Evolutionary conservation across 2,797 vertebrate genomes (phyloP), one percentile per base, ranked within the genome.

Genomic region (Sebastes trivittatus): DNA sequence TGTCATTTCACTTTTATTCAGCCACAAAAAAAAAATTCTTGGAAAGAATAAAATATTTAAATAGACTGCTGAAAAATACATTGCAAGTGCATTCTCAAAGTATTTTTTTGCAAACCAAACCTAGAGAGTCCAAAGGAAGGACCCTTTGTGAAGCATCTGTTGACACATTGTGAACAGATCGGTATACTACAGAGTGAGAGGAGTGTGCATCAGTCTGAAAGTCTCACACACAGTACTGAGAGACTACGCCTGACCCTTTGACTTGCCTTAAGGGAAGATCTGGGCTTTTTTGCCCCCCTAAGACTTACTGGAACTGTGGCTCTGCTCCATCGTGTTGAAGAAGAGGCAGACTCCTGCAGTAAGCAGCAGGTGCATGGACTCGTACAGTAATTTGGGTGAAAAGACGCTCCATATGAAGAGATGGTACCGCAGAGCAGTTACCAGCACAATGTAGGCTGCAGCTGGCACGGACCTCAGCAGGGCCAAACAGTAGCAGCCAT

Each of bases 341-440:
- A 97, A 92, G 11, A 96, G 73, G 64, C 98, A 98, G 76, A 97
- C 36, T 2, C 82, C 86, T 0, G 97, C 94, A 0, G 97, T 97
- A 87, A 99, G 90, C 88, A 98, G 94, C 20, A 97, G 95, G 49
- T 96, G 97, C 89, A 96, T 92, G 20, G 97, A 97, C 91, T 98
- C 98, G 1, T 99, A 99, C 5, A 99, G 97, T 0, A 99, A 94
- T 83, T 99, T 99, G 2, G 98, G 98, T 0, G 98, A 99, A 89
- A 99, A 99, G 61, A 99, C 98, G 0, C 98, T 99, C 98, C 98
- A 99, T 89, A 99, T 98, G 92, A 99, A 99, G 68, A 99, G 95
- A 87, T 99, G 98, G 87, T 99, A 98, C 14, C 98, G 97, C 82
- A 99, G 95, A 13, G 90, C 92, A 0, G 97, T 98, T 10, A 98